Conservation (phyloP, 2,113 vertebrate species). For the Girardinichthys multiradiatus region DNA sequence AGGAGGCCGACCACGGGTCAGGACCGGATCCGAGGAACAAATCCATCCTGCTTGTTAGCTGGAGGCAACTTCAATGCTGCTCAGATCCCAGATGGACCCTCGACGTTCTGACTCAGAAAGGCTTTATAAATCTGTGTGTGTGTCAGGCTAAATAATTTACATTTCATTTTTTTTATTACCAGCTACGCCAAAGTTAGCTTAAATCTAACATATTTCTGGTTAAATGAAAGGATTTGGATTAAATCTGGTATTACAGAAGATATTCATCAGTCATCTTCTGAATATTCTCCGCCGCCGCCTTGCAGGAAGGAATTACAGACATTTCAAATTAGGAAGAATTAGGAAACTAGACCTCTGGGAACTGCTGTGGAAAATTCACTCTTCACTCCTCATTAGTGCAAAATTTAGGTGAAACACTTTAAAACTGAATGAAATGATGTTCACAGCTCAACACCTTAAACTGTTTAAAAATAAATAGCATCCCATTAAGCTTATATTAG, state of each 20-base stretch:
- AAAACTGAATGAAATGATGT: no score
- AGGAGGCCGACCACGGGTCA: conserved; percentile 50
- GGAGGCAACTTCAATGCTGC: conserved; percentile 12
- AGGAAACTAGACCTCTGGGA: no score
- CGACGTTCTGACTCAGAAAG: neutral
- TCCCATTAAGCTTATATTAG: no score
- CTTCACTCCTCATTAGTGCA: no score
- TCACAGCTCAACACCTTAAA: no score
- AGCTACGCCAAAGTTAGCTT: neutral
- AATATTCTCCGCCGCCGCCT: neutral
- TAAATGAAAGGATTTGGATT: neutral
- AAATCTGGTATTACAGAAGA: neutral
- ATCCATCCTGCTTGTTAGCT: conserved; percentile 62
- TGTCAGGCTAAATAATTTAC: neutral
- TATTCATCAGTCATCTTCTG: neutral
- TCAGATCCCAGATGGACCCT: conserved; percentile 4
- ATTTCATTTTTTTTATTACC: neutral
- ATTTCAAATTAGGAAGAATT: no score
- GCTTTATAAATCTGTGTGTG: conserved; percentile 3
- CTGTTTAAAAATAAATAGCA: no score
- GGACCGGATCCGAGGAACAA: conserved; percentile 20
- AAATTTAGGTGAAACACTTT: no score
- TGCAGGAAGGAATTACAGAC: no score
- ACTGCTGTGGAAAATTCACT: no score
- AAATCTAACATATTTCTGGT: neutral